These are phyloP conservation scores for Phaedon cochleariae DNA, from an alignment of 2,888 invertebrate species.

Conservation along the genomic window DNA sequence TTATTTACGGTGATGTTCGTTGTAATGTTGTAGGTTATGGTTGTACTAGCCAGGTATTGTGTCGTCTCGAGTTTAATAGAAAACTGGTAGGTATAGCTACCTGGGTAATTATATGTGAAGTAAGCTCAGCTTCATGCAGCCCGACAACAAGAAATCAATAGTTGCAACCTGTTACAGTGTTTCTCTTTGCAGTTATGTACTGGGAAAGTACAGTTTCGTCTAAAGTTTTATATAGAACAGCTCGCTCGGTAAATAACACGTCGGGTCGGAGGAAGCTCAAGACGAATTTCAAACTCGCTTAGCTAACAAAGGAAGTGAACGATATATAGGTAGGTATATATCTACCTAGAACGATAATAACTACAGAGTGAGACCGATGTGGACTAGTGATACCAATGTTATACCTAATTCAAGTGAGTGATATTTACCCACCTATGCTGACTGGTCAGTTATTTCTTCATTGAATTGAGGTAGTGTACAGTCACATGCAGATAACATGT, in stretches of 20 bases:
- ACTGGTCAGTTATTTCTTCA: no score
- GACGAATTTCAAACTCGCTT: slow-evolving; percentile 10
- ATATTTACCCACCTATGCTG: no score
- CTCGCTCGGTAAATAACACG: slow-evolving; percentile 23
- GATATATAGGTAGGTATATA: not conserved
- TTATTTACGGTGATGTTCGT: slow-evolving; percentile 10
- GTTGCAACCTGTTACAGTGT: slow-evolving; percentile 44
- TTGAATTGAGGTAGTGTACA: no score
- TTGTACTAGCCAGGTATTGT: no score
- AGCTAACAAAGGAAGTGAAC: not conserved
- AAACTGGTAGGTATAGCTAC: not conserved
- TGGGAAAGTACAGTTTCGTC: slow-evolving; percentile 40
- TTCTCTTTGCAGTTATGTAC: slow-evolving; percentile 43
- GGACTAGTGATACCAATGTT: no score
- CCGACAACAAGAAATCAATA: slow-evolving; percentile 41
- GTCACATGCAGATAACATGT: no score
- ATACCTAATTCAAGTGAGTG: no score
- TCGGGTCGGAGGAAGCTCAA: not conserved
- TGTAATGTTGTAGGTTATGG: not conserved
- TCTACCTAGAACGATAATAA: not conserved
- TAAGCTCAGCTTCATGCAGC: slow-evolving; percentile 33
- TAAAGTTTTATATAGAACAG: slow-evolving; percentile 36
- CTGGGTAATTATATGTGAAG: slow-evolving; percentile 13
- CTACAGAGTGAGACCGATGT: no score
- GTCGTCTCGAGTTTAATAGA: slow-evolving; percentile 2